These are phyloP conservation scores for Stictocephala bisonia DNA, from an alignment of 2,888 invertebrate species.

Conservation along the genomic window DNA sequence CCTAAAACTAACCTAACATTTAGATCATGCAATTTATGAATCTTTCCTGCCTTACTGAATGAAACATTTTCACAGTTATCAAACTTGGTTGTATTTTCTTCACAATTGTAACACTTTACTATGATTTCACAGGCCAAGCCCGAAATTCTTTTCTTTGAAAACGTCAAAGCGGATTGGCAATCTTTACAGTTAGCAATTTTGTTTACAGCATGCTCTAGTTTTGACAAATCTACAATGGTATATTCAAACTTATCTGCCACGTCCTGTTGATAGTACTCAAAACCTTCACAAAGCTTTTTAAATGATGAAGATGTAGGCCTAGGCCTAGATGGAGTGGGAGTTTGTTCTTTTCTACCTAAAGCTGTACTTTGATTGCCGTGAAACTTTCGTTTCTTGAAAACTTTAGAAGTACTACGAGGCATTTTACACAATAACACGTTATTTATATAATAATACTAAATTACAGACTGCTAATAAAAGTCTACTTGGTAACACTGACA, in stretches of 20 bases:
- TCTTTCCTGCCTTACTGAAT: neutral
- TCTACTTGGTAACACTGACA: too few relatives aligned
- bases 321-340: slow-evolving; percentile 24
- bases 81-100: slow-evolving; percentile 5
- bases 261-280: slow-evolving; percentile 16
- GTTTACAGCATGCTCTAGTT: slow-evolving; percentile 13
- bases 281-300: slow-evolving; percentile 9
- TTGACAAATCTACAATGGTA: slow-evolving; percentile 19
- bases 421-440: too few relatives aligned
- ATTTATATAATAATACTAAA: too few relatives aligned
- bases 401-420: too few relatives aligned
- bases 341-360: too few relatives aligned
- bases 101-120: slow-evolving; percentile 26
- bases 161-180: slow-evolving; percentile 24
- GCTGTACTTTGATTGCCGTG: too few relatives aligned
- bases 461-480: too few relatives aligned
- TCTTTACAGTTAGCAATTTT: slow-evolving; percentile 34
- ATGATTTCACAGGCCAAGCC: slow-evolving; percentile 31
- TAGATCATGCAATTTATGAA: neutral
- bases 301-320: neutral
- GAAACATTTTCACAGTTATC: neutral
- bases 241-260: slow-evolving; percentile 16
- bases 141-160: neutral
- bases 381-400: too few relatives aligned
- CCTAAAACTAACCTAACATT: slow-evolving; percentile 21